phyloP scores from a whole-genome alignment of 2,888 invertebrate species.

The Hofmannophila pseudospretella region DNA sequence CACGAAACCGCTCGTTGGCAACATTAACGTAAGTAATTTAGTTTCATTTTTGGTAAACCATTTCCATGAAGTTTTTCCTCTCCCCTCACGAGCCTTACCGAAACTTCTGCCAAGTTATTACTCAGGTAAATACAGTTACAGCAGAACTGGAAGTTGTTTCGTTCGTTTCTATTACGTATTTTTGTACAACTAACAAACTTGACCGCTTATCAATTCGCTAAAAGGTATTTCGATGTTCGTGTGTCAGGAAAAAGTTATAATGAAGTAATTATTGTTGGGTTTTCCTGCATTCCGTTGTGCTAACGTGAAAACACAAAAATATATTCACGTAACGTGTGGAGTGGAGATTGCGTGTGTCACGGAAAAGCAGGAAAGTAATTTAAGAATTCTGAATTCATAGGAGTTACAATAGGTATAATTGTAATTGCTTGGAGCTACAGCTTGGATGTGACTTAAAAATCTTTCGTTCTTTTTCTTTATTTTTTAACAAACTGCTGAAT shows the following conservation, averaged over 20 bases:
- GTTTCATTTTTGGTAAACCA: conserved; percentile 49
- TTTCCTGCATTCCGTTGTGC: conserved; percentile 20
- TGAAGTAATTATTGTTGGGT: conserved; percentile 1
- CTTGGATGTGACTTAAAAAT: too few species aligned
- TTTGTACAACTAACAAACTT: conserved; percentile 41
- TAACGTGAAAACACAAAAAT: conserved; percentile 44
- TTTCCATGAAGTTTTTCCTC: conserved; percentile 30
- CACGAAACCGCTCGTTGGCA: conserved; percentile 29
- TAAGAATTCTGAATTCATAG: too few species aligned
- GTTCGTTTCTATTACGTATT: conserved; percentile 19
- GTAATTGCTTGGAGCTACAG: too few species aligned
- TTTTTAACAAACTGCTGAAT: too few species aligned
- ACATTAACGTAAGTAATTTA: conserved; percentile 51
- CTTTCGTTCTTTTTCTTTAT: too few species aligned
- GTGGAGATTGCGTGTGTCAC: conserved; percentile 43
- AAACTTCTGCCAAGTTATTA: conserved; percentile 49
- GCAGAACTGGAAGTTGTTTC: conserved; percentile 34
- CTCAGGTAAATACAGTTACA: conserved; percentile 55
- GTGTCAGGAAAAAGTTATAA: conserved; percentile 28
- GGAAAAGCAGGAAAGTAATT: conserved; percentile 13
- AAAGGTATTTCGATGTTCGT: conserved; percentile 32
- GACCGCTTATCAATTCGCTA: conserved; percentile 49
- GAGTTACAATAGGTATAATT: too few species aligned
- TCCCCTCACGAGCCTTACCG: conserved; percentile 27
- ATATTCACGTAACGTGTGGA: conserved; percentile 28